Percentiles rank a stretch among this genome's conserved stretches.
These are phyloP conservation scores for Centropus unirufus DNA, from an alignment of 2,113 vertebrate species.

Conservation along the genomic window DNA sequence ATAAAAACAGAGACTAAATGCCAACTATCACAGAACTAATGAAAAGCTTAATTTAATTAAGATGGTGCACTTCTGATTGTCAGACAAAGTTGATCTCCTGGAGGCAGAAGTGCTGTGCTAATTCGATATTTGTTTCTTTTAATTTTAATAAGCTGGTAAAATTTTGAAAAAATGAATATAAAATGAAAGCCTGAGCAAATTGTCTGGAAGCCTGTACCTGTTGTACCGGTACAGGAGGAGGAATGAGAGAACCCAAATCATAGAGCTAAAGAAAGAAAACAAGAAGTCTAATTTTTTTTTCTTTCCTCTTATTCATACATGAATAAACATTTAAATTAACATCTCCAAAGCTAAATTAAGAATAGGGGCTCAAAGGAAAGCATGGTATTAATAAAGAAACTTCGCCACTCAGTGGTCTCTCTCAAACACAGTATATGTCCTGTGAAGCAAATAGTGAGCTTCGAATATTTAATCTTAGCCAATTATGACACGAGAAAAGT, in stretches of 20 bases:
- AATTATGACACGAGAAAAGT: not conserved
- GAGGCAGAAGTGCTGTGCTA: not conserved
- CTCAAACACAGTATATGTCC: not conserved
- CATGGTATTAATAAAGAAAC: not conserved
- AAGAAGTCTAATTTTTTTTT: not conserved
- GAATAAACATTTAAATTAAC: not conserved
- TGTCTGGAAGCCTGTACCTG: not conserved
- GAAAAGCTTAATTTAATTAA: not conserved
- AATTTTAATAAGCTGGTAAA: not conserved
- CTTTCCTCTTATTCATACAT: not conserved
- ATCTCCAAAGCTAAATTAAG: not conserved
- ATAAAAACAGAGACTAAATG: not conserved
- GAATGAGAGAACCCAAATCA: not conserved
- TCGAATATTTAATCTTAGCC: not conserved
- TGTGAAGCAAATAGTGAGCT: not conserved
- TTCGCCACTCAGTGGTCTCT: not conserved
- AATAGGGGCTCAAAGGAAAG: not conserved
- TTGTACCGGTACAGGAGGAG: not conserved
- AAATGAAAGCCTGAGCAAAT: not conserved
- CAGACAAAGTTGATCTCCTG: not conserved
- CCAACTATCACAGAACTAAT: not conserved
- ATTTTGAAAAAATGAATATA: not conserved
- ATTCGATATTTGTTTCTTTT: not conserved
- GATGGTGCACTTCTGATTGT: conserved; percentile 18
- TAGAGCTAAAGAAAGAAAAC: not conserved